Percentiles rank a stretch among this genome's conserved stretches.
These are phyloP conservation scores for Timandra comae DNA, from an alignment of 2,888 invertebrate genomes.

Conservation along the genomic window DNA sequence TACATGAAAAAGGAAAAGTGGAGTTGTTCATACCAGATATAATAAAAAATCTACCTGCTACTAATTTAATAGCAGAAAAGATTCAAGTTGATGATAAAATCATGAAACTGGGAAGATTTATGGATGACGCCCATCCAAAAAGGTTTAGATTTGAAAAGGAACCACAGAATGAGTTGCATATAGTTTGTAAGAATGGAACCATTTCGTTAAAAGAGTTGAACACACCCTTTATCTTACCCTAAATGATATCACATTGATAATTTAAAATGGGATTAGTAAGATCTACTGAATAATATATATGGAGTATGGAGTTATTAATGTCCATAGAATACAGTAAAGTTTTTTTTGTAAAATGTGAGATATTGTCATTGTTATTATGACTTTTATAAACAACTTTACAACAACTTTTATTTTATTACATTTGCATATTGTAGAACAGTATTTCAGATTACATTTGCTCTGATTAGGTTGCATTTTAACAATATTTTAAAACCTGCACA, in stretches of 20 bases:
- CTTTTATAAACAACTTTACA: too few species aligned
- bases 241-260: constrained; percentile 22
- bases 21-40: constrained; percentile 61
- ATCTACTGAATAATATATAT: too few species aligned
- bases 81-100: constrained; percentile 67
- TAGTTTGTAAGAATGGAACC: constrained; percentile 72
- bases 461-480: too few species aligned
- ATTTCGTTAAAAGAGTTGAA: constrained; percentile 65
- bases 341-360: too few species aligned
- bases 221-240: constrained; percentile 54
- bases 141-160: constrained; percentile 65
- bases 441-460: too few species aligned
- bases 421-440: too few species aligned
- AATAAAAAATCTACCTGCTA: constrained; percentile 59
- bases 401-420: too few species aligned
- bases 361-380: too few species aligned
- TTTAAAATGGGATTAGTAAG: too few species aligned
- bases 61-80: constrained; percentile 69
- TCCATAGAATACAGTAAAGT: too few species aligned
- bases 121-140: constrained; percentile 67
- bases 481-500: too few species aligned
- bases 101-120: constrained; percentile 60
- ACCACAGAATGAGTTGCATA: constrained; percentile 59
- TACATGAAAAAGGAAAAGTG: constrained; percentile 71
- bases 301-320: too few species aligned